Conservation (phyloP, 1,140 invertebrate genomes). For the Bactericera cockerelli region DNA sequence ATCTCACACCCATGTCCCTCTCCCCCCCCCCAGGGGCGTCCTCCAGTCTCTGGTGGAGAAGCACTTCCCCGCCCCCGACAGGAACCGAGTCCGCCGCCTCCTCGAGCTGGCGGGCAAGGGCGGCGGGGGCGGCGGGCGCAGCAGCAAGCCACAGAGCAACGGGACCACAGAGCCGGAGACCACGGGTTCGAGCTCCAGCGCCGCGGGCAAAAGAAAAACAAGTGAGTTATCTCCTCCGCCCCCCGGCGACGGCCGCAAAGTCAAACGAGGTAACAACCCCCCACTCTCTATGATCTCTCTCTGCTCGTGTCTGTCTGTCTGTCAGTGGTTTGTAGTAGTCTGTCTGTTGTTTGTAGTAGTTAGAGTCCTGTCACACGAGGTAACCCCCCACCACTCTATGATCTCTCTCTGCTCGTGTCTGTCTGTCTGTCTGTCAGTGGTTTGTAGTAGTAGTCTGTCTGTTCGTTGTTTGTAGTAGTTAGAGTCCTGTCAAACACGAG, state of each 20-base stretch:
- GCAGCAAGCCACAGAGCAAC: constrained; percentile 20
- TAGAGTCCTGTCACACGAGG: too few relatives aligned
- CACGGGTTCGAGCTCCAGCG: constrained; percentile 22
- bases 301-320: too few relatives aligned
- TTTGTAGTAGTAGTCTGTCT: too few relatives aligned
- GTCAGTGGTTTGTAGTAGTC: too few relatives aligned
- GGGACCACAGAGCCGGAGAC: constrained; percentile 31
- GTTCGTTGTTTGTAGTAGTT: too few relatives aligned
- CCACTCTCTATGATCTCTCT: neutral
- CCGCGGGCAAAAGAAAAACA: constrained; percentile 40
- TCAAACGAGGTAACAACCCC: neutral
- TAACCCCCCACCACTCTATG: too few relatives aligned
- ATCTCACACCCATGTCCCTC: too few relatives aligned
- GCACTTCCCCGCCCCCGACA: constrained; percentile 89
- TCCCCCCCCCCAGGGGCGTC: constrained; percentile 68
- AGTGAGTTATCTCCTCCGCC: constrained; percentile 21
- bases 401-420: too few relatives aligned
- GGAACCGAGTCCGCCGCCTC: constrained; percentile 64
- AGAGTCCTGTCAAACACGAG: too few relatives aligned
- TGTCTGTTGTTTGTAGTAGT: too few relatives aligned
- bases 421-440: too few relatives aligned
- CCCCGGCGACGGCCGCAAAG: neutral
- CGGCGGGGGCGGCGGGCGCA: constrained; percentile 41
- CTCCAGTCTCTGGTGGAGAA: constrained; percentile 90
- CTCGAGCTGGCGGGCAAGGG: constrained; percentile 38